Evolutionary conservation across 2,797 vertebrate genomes (phyloP).

Genomic region (Microctenopoma lineatum): DNA sequence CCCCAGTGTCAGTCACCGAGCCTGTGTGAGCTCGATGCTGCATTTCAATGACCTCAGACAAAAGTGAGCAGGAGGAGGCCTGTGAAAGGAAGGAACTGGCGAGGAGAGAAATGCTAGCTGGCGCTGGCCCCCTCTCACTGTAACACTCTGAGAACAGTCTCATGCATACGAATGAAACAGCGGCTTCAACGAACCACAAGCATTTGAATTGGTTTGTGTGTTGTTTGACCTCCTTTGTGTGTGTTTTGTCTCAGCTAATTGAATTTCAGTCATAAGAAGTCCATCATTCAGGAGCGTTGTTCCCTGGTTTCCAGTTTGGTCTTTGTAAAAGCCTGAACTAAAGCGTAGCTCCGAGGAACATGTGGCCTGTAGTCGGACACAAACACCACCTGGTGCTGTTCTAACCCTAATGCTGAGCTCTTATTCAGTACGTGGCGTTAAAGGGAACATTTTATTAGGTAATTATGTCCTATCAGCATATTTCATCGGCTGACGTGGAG

Average conservation of each 20-base stretch:
- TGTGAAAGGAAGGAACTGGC: conserved; percentile 62
- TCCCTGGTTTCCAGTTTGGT: background rate
- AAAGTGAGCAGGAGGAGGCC: conserved; percentile 59
- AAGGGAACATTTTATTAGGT: background rate
- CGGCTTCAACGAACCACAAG: conserved; percentile 14
- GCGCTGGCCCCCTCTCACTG: conserved; percentile 48
- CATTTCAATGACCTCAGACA: conserved; percentile 79
- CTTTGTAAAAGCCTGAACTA: background rate
- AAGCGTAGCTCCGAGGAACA: background rate
- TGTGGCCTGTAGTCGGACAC: too few relatives aligned
- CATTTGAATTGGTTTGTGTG: conserved; percentile 26
- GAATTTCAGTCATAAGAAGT: conserved; percentile 53
- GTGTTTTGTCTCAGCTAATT: conserved; percentile 21
- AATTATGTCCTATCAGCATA: conserved; percentile 1
- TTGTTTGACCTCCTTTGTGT: conserved; percentile 12
- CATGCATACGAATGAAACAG: conserved; percentile 51
- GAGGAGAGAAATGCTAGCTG: conserved; percentile 35
- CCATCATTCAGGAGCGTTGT: conserved; percentile 16
- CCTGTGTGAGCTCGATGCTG: conserved; percentile 48
- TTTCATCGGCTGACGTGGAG: background rate
- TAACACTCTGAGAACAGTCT: conserved; percentile 20
- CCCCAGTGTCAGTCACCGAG: conserved; percentile 61
- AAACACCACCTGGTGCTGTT: too few relatives aligned
- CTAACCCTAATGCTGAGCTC: background rate
- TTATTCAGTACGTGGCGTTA: background rate